These are phyloP conservation scores for Trematocara unimaculatum DNA, from an alignment of 2,113 vertebrate species.

Conservation along the genomic window DNA sequence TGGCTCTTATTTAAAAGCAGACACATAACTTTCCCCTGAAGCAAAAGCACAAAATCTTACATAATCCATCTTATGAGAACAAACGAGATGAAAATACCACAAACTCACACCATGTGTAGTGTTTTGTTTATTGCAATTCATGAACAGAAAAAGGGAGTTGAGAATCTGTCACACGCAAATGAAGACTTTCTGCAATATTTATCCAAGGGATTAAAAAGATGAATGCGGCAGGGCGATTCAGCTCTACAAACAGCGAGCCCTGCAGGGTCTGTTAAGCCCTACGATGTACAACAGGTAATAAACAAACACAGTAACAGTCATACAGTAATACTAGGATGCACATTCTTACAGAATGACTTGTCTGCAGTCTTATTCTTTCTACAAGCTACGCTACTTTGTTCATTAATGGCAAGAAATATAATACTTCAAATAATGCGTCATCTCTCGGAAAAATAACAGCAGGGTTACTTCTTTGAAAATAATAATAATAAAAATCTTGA, in stretches of 20 bases:
- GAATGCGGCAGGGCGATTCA: slow-evolving; percentile 15
- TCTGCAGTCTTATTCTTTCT: slow-evolving; percentile 26
- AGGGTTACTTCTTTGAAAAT: slow-evolving; percentile 31
- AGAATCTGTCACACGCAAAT: background rate
- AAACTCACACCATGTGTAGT: background rate
- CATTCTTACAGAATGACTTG: slow-evolving; percentile 65
- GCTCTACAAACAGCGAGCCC: slow-evolving; percentile 17
- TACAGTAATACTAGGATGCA: slow-evolving; percentile 54
- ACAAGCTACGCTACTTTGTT: slow-evolving; percentile 32
- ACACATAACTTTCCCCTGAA: background rate
- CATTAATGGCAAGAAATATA: background rate
- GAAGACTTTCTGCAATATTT: slow-evolving; percentile 46
- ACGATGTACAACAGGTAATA: slow-evolving; percentile 32
- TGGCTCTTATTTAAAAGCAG: background rate
- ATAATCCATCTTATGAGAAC: background rate
- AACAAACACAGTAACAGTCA: slow-evolving; percentile 47
- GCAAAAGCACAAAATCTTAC: background rate
- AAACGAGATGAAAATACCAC: background rate
- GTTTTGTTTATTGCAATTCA: slow-evolving; percentile 29
- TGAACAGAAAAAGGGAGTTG: background rate
- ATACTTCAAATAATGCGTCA: slow-evolving; percentile 15
- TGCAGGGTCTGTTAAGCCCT: slow-evolving; percentile 15
- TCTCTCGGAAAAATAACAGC: slow-evolving; percentile 38
- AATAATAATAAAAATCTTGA: slow-evolving; percentile 22
- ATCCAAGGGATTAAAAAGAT: slow-evolving; percentile 55